Evolutionary conservation across 2,797 vertebrate genomes (phyloP).

Genomic region (Echeneis naucrates): DNA sequence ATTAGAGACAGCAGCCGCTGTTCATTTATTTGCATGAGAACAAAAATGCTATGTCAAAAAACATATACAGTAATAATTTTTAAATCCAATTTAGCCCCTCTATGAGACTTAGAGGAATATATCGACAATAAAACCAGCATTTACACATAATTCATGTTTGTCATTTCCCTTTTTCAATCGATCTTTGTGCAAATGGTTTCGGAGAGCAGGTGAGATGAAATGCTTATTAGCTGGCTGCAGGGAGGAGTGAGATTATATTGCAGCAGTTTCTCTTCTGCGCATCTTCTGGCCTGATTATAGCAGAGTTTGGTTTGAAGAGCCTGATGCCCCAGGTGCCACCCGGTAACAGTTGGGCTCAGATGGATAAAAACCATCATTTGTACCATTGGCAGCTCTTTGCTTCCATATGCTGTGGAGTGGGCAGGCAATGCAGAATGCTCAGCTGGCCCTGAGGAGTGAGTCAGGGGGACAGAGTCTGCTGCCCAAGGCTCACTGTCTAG

Average conservation of each 20-base stretch:
- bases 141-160: constrained; percentile 52
- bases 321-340: constrained; percentile 65
- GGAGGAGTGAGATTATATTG: constrained; percentile 57
- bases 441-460: constrained; percentile 65
- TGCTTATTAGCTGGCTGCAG: constrained; percentile 60
- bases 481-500: constrained; percentile 52
- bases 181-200: constrained; percentile 57
- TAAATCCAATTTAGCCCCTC: constrained; percentile 70
- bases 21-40: constrained; percentile 79
- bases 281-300: constrained; percentile 66
- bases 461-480: constrained; percentile 53
- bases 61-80: constrained; percentile 68
- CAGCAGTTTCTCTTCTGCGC: constrained; percentile 65
- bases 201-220: constrained; percentile 66
- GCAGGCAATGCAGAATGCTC: constrained; percentile 68
- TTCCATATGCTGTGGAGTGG: constrained; percentile 79
- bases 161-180: constrained; percentile 55
- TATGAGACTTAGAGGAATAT: constrained; percentile 65
- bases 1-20: constrained; percentile 61
- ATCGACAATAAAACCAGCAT: constrained; percentile 69
- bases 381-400: constrained; percentile 74
- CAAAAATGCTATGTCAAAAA: constrained; percentile 57
- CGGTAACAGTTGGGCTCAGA: constrained; percentile 72
- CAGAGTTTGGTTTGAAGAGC: constrained; percentile 61
- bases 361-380: constrained; percentile 76